These are phyloP conservation scores for Stenopsyche tienmushanensis DNA, from an alignment of 1,140 invertebrate species.

Conservation along the genomic window DNA sequence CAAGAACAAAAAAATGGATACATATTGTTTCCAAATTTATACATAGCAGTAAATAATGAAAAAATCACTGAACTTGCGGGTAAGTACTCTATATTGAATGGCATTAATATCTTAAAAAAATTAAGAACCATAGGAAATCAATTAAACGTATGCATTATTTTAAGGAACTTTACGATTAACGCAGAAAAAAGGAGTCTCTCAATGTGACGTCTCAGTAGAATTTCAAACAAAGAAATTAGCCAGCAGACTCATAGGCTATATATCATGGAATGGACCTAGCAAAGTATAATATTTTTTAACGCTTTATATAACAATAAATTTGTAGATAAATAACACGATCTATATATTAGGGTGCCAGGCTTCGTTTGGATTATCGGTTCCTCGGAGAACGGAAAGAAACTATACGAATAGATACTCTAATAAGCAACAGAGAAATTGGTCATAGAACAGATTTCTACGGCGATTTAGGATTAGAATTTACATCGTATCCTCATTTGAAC, in stretches of 20 bases:
- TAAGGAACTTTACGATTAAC: conserved; percentile 56
- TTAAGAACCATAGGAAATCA: not conserved
- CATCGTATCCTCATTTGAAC: conserved; percentile 75
- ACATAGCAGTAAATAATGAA: conserved; percentile 66
- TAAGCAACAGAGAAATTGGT: conserved; percentile 62
- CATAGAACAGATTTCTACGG: conserved; percentile 63
- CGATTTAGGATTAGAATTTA: conserved; percentile 66
- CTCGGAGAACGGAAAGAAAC: conserved; percentile 65
- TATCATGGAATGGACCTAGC: conserved; percentile 57
- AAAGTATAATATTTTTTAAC: conserved; percentile 27
- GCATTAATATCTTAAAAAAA: not conserved
- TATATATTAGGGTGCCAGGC: conserved; percentile 50
- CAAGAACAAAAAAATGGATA: conserved; percentile 62
- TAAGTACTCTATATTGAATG: conserved; percentile 46
- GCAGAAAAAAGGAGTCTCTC: conserved; percentile 67
- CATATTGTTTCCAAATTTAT: conserved; percentile 64
- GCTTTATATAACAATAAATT: conserved; percentile 7
- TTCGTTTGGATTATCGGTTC: conserved; percentile 69
- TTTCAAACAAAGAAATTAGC: conserved; percentile 69
- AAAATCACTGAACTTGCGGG: conserved; percentile 65
- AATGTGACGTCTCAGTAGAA: conserved; percentile 67
- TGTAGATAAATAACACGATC: not conserved
- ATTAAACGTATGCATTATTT: conserved; percentile 7
- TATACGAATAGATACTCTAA: conserved; percentile 63
- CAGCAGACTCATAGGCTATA: conserved; percentile 67